Base-by-base conservation (phyloP, 1,140 invertebrate genomes). In the Heliconius himera region DNA sequence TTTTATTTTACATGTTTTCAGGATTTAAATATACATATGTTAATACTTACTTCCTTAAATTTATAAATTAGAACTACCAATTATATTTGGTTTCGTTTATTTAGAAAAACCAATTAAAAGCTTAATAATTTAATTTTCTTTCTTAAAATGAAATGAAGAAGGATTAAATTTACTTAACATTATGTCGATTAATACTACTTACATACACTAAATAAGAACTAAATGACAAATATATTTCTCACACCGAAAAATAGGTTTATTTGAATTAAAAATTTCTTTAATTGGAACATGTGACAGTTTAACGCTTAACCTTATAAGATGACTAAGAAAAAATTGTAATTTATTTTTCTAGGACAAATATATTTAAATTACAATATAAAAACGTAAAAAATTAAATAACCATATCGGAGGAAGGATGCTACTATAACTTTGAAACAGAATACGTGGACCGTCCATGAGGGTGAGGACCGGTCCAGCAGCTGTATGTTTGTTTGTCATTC, bases 381-480 rank as follows among this genome's bases (percentile, higher is more conserved):
- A 18, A 70, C 8, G 54, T 56, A 9, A 56, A 22, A 71, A 20
- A 20, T n/a, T 51, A 76, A 72, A 77, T 72, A 72, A 77, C 70
- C 76, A 66, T 77, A 38, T 72, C 70, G 70, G 60, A 71, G 76
- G 75, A 76, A 76, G 75, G 60, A 76, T 70, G 70, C 16, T 70
- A 66, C 36, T 76, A 38, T 71, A 36, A 33, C 18, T n/a, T 66
- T 66, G 60, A 66, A 66, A 66, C 4, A 66, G 60, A 66, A 66
- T 66, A 70, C 16, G 16, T 70, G 11, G 74, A 60, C 74, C 74
- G 38, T 41, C 66, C 1, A 36, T 80, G 73, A 78, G 82, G 82
- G 83, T 79, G 74, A 38, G 75, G 85, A 90, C 90, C 88, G 90
- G 90, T 89, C 85, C 87, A 79, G 90, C 90, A 91, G 90, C 88